Percentiles rank a stretch among this genome's conserved stretches.
These are phyloP conservation scores for Drosophila micromelanica DNA, from an alignment of 1,140 invertebrate genomes.

Conservation along the genomic window DNA sequence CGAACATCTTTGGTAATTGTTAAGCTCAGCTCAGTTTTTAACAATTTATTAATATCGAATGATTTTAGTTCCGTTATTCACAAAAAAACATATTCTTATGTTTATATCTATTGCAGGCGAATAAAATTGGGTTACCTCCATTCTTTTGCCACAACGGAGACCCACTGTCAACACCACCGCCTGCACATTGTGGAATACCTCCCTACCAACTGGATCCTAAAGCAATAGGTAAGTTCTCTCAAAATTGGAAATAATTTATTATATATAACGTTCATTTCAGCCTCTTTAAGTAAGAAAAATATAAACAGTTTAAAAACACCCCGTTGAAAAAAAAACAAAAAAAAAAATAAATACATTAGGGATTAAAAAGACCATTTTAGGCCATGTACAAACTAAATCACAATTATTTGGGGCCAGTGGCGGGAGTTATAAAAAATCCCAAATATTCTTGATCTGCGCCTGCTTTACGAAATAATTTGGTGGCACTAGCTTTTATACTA, in stretches of 20 bases:
- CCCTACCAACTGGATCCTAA: conserved; percentile 95
- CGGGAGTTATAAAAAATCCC: too few species aligned
- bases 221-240: conserved; percentile 87
- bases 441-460: too few species aligned
- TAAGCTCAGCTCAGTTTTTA: neutral
- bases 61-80: neutral
- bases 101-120: conserved; percentile 89
- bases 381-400: too few species aligned
- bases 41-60: neutral
- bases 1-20: neutral
- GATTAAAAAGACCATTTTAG: too few species aligned
- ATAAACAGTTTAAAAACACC: too few species aligned
- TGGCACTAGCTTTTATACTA: too few species aligned
- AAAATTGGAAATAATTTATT: neutral
- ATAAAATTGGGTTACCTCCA: conserved; percentile 94
- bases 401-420: too few species aligned
- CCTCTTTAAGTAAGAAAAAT: too few species aligned
- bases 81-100: neutral
- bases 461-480: too few species aligned
- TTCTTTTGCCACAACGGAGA: conserved; percentile 97
- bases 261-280: too few species aligned
- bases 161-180: conserved; percentile 94
- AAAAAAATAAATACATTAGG: too few species aligned
- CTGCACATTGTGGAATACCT: conserved; percentile 98
- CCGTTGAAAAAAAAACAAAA: too few species aligned